phyloP scores from a whole-genome alignment of 2,797 vertebrate genomes.

The Gallinago stenura region DNA sequence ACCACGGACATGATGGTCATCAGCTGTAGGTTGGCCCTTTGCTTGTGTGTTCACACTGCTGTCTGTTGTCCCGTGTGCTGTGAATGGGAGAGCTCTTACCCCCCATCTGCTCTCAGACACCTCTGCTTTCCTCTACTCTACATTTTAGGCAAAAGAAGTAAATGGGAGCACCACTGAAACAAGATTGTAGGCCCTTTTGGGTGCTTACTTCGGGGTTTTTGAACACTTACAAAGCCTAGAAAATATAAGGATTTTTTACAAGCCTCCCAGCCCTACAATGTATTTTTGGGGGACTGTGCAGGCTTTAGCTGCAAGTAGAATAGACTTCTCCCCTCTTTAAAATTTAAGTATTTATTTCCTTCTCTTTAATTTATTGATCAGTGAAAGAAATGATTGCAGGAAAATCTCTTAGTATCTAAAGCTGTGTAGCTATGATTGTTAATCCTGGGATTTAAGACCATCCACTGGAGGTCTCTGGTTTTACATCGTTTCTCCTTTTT shows the following conservation, averaged over 20 bases:
- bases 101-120: background rate
- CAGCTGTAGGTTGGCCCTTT: background rate
- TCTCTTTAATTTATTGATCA: background rate
- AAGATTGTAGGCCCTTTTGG: background rate
- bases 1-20: background rate
- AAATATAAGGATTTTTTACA: background rate
- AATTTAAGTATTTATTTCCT: background rate
- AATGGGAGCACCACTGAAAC: background rate
- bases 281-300: background rate
- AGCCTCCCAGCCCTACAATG: accelerated
- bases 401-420: background rate
- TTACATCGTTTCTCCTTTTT: background rate
- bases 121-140: background rate
- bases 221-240: background rate
- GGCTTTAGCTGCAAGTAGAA: background rate
- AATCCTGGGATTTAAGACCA: background rate
- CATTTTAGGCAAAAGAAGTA: background rate
- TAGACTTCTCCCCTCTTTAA: background rate
- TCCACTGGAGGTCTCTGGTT: background rate
- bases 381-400: background rate
- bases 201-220: background rate
- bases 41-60: background rate
- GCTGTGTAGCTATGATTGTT: background rate
- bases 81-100: background rate
- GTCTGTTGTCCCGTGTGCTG: background rate